These are phyloP conservation scores for Opisthograptis luteolata DNA, from an alignment of 2,888 invertebrate genomes.

Conservation along the genomic window DNA sequence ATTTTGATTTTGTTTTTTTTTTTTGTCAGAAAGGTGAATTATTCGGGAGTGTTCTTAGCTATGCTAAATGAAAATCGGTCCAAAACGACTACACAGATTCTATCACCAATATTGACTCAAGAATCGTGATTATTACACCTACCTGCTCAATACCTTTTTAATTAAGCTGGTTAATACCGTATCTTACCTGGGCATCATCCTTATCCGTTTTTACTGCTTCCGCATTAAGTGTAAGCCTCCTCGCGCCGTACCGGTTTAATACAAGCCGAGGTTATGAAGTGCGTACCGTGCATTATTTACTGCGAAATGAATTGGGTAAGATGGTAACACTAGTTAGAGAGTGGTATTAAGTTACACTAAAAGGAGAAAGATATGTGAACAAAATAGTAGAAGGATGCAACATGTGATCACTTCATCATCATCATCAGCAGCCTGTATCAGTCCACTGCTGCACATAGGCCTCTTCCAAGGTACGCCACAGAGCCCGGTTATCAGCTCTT, in stretches of 20 bases:
- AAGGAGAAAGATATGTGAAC: no score
- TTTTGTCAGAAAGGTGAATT: no score
- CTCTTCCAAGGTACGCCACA: no score
- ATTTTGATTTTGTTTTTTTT: no score
- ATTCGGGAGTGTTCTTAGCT: no score
- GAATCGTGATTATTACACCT: slow-evolving; percentile 5
- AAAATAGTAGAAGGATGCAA: no score
- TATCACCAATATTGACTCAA: not conserved
- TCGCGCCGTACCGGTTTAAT: slow-evolving; percentile 27
- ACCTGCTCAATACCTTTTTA: slow-evolving; percentile 24
- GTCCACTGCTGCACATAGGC: no score
- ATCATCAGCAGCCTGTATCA: no score
- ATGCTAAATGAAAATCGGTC: no score
- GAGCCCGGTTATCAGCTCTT: no score
- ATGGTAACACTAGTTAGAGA: not conserved
- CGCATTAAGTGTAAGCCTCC: slow-evolving; percentile 26
- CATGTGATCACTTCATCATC: no score
- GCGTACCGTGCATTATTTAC: slow-evolving; percentile 6
- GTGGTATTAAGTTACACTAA: not conserved
- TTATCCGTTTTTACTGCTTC: slow-evolving; percentile 32
- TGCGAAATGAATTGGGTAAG: slow-evolving; percentile 4
- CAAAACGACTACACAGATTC: no score
- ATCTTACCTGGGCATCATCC: slow-evolving; percentile 18
- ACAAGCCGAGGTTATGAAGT: slow-evolving; percentile 16
- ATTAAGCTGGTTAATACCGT: slow-evolving; percentile 29